These are phyloP conservation scores for Elysia crispata DNA, from an alignment of 2,888 invertebrate species.

Conservation along the genomic window DNA sequence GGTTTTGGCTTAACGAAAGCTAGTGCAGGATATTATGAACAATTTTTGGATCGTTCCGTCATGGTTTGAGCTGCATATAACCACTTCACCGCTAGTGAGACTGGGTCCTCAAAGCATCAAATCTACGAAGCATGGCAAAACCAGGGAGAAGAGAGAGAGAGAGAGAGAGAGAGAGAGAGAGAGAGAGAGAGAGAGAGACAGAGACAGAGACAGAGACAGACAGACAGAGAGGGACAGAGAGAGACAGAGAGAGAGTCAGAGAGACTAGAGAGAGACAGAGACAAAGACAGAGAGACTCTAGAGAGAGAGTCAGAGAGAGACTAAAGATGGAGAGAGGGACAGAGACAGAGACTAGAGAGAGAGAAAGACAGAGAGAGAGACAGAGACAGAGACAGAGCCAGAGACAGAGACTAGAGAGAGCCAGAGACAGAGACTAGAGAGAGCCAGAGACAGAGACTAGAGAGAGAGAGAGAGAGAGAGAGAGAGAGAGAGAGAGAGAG, in stretches of 20 bases:
- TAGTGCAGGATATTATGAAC: too few species aligned
- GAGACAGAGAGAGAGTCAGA: not conserved
- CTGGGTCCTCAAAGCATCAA: too few species aligned
- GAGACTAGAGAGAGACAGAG: not conserved
- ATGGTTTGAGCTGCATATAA: too few species aligned
- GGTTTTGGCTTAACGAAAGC: too few species aligned
- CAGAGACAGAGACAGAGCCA: conserved; percentile 28
- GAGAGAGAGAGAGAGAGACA: conserved; percentile 1
- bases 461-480: conserved; percentile 30
- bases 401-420: conserved; percentile 25
- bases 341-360: conserved; percentile 19
- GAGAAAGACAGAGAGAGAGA: conserved; percentile 25
- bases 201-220: not conserved
- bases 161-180: too few species aligned
- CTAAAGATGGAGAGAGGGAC: too few species aligned
- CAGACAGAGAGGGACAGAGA: not conserved
- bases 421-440: conserved; percentile 10
- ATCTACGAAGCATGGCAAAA: too few species aligned
- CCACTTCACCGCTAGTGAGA: too few species aligned
- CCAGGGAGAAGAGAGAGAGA: too few species aligned
- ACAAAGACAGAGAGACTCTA: too few species aligned
- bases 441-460: conserved; percentile 14
- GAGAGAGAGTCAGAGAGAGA: too few species aligned
- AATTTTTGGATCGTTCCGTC: too few species aligned
- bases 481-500: conserved; percentile 5